These are phyloP conservation scores for Tachyglossus aculeatus DNA, from an alignment of 2,797 vertebrate species.

Conservation along the genomic window DNA sequence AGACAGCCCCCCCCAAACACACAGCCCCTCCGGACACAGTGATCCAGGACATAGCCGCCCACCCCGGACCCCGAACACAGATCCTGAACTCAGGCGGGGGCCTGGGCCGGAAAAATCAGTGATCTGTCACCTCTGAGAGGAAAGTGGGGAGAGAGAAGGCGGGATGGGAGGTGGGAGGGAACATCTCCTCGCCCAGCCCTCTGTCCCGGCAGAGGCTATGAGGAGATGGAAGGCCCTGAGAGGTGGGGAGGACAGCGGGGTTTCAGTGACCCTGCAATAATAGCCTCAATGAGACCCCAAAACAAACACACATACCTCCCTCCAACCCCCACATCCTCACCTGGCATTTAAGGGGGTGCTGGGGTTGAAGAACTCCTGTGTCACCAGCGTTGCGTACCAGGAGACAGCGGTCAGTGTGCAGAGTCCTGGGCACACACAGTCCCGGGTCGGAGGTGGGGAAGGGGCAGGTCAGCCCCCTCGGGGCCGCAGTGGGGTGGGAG, in stretches of 20 bases:
- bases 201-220: no score
- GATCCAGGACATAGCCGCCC: no score
- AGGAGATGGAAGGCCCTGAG: no score
- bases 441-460: conserved; percentile 19
- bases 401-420: conserved; percentile 92
- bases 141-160: neutral
- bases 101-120: no score
- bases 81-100: no score
- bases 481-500: no score
- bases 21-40: no score
- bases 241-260: neutral
- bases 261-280: neutral
- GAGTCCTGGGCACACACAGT: conserved; percentile 76
- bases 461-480: no score
- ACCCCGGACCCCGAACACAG: no score
- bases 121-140: no score
- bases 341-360: conserved; percentile 90
- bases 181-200: no score
- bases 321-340: conserved; percentile 68
- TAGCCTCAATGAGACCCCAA: neutral
- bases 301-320: neutral
- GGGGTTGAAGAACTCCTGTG: conserved; percentile 94
- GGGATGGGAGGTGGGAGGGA: neutral
- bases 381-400: conserved; percentile 93
- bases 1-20: no score